Conservation (phyloP, 1,140 invertebrate genomes). For the Bombus confusus region DNA sequence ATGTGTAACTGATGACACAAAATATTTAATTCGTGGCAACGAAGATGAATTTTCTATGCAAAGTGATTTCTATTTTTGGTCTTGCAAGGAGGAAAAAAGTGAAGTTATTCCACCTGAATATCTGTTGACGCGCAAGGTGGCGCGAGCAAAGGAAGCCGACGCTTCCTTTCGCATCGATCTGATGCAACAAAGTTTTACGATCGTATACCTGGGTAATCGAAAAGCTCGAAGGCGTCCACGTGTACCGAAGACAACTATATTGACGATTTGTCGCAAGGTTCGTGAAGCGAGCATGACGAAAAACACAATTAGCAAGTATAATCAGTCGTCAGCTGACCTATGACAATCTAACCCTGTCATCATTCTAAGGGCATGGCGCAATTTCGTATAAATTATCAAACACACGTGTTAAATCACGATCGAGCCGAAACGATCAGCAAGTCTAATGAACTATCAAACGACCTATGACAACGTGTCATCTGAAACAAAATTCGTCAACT, state of each 20-base stretch:
- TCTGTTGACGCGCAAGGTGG: neutral
- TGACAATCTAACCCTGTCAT: conserved; percentile 46
- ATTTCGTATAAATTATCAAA: conserved; percentile 34
- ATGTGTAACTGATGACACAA: neutral
- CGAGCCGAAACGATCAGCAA: conserved; percentile 25
- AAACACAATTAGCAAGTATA: conserved; percentile 43
- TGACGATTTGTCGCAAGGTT: neutral
- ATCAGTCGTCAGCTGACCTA: conserved; percentile 39
- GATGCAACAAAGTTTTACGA: conserved; percentile 17
- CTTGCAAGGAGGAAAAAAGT: neutral
- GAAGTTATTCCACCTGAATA: neutral
- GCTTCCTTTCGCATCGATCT: conserved; percentile 10
- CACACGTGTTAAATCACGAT: neutral
- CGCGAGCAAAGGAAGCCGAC: neutral
- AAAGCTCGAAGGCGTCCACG: conserved; percentile 1
- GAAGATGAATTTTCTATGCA: neutral
- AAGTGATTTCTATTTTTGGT: neutral
- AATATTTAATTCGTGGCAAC: neutral
- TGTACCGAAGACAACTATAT: conserved; percentile 25
- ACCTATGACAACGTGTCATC: conserved; percentile 47
- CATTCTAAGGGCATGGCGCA: conserved; percentile 40
- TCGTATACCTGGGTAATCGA: neutral
- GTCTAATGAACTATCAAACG: conserved; percentile 43
- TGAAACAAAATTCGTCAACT: conserved; percentile 20
- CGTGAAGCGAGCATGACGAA: neutral